Evolutionary conservation across 2,797 vertebrate species (phyloP).

Genomic region (Nyctalus aviator): DNA sequence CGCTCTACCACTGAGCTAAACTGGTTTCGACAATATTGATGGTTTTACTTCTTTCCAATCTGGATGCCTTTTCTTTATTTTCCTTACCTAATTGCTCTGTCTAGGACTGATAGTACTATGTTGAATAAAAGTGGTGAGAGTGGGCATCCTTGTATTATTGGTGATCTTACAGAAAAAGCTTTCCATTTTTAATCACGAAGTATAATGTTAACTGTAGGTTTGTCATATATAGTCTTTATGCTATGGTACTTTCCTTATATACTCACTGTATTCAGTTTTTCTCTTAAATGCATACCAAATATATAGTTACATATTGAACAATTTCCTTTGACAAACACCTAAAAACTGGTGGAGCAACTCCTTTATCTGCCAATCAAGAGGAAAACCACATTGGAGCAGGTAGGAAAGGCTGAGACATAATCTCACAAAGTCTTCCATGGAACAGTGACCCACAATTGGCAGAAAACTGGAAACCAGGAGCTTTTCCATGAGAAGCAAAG

Average conservation of each 20-base stretch:
- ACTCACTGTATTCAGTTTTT: not conserved
- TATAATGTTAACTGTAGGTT: not conserved
- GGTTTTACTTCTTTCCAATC: not conserved
- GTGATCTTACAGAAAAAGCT: not conserved
- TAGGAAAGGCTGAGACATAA: not conserved
- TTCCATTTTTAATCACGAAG: not conserved
- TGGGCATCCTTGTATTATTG: not conserved
- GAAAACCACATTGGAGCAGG: not conserved
- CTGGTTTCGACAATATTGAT: no score
- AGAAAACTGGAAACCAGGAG: not conserved
- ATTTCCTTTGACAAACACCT: not conserved
- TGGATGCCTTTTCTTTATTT: not conserved
- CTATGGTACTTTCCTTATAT: not conserved
- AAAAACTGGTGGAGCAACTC: not conserved
- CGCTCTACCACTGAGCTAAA: no score
- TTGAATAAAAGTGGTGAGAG: not conserved
- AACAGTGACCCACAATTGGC: not conserved
- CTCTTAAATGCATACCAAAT: not conserved
- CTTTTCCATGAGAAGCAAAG: not conserved
- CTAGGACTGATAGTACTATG: not conserved
- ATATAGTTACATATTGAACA: not conserved
- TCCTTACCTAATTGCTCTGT: not conserved
- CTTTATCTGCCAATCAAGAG: not conserved
- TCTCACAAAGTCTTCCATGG: not conserved
- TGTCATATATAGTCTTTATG: not conserved